Base-by-base conservation (phyloP, 2,113 vertebrate species). In the Percina caprodes region DNA sequence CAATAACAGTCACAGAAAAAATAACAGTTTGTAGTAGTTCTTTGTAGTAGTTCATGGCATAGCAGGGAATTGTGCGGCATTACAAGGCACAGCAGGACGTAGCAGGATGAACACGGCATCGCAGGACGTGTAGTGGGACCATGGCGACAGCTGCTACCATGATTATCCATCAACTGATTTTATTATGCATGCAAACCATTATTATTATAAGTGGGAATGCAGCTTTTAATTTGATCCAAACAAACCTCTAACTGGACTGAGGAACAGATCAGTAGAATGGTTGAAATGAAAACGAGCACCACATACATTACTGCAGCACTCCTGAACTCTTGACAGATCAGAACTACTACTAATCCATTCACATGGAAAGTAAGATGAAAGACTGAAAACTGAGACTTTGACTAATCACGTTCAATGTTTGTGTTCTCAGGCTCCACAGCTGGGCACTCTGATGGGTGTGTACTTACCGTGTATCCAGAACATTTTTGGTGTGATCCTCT, bases 381-480 rank as follows among this genome's bases (percentile, higher is more conserved):
- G 24, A 16, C 3, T 10, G 18, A 51, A 9, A 46, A 45, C 8
- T 19, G 14, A 30, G 6, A 55, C 15, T 21, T 16, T 24, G 14
- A n/a, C 13, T 11, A 0, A 33, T 42, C 8, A 0, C 48, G 21
- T 35, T 21, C 33, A 6, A 13, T 15, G 35, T 77, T 42, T 86
- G 55, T 83, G 59, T 77, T 85, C 18, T 49, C 86, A 99, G 98
- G 97, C 97, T 42, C 97, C 98, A 0, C 96, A 97, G 73, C 96
- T 99, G 95, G 98, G 98, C 86, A 99, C 98, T 70, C 95, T 99
- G 92, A 99, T 99, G 97, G 98, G 98, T 0, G 98, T 99, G 67
- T 99, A 99, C 94, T 90, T 99, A 74, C 98, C 98, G 0, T 99
- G 98, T 80, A 96, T 99, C 90, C 98, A 99, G 94, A 99, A 99